Percentiles rank a stretch among this genome's conserved stretches.
Conservation (phyloP, 2,888 invertebrate species). For the Synanthedon andrenaeformis region DNA sequence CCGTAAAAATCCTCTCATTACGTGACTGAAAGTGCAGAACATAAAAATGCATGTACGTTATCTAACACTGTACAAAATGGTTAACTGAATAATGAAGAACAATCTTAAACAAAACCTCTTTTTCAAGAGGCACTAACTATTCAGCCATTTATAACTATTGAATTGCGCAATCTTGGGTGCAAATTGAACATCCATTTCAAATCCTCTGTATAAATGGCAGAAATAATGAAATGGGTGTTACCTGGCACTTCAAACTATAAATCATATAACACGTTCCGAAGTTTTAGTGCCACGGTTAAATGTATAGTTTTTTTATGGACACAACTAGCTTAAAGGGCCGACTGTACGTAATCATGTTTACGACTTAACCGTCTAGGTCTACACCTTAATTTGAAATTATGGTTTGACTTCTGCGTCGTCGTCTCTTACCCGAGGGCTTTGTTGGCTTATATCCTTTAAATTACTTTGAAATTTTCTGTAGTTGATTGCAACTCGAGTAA, state of each 20-base stretch:
- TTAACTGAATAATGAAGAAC: too few relatives aligned
- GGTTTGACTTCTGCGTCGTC: slow-evolving; percentile 4
- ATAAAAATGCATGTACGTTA: too few relatives aligned
- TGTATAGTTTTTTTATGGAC: not conserved
- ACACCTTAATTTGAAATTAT: slow-evolving; percentile 16
- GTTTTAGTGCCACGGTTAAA: not conserved
- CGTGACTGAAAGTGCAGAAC: too few relatives aligned
- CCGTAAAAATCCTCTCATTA: too few relatives aligned
- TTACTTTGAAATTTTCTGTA: not conserved
- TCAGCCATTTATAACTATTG: too few relatives aligned
- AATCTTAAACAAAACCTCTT: too few relatives aligned
- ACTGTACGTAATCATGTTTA: slow-evolving; percentile 6
- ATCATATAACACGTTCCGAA: not conserved
- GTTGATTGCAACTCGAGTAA: not conserved
- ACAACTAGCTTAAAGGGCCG: slow-evolving; percentile 1
- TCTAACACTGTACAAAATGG: too few relatives aligned
- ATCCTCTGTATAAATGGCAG: too few relatives aligned
- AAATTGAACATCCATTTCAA: too few relatives aligned
- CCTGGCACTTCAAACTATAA: not conserved
- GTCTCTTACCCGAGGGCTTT: not conserved
- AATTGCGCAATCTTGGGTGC: too few relatives aligned
- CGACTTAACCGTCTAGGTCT: slow-evolving; percentile 5
- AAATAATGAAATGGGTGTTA: too few relatives aligned
- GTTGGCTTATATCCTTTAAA: not conserved
- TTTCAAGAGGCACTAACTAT: too few relatives aligned